Base-by-base conservation (phyloP, 1,140 invertebrate species). In the Triops cancriformis region DNA sequence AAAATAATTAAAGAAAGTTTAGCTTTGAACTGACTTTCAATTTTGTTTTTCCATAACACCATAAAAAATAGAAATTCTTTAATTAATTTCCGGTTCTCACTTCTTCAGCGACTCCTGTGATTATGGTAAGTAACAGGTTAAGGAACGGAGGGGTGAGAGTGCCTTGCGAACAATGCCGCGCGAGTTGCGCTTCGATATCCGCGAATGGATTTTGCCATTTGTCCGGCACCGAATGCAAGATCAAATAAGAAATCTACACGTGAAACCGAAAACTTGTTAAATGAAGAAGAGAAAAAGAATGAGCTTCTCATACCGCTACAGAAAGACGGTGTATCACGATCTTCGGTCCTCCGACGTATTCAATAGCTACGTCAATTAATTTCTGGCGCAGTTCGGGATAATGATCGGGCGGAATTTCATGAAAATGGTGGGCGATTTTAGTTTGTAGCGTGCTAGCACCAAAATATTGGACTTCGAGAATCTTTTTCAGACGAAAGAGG, bases 401-500 rank as follows among this genome's bases (percentile, higher is more conserved):
- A 80, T 93, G 91, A 75, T 91, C 89, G 74, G 86, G 83, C 28
- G 94, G 93, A 41, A 97, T 87, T 87, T 96, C 93, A 82, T 89
- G 86, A 93, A 93, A 97, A 82, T 90, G 90, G 83, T 92, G 91
- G 79, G 93, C 89, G 45, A 97, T 89, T 85, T 97, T 97, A 0
- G 90, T 88, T 82, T 97, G 92, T 51, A 97, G 84, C 73, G 93
- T 94, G 74, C 91, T 94, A 9, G 95, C 94, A 77, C 92, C 95
- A 89, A 95, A 98, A 86, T 94, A 97, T 84, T 96, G 94, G 5
- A 95, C 91, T 86, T 96, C 94, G 76, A 90, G 88, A 72, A 89
- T 86, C 94, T 96, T 31, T 41, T 73, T 80, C 14, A 74, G 26
- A 76, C 45, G 77, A 80, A 77, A 75, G 45, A 76, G 79, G 37